Conservation (phyloP, 2,113 vertebrate species). For the Lampris incognitus region DNA sequence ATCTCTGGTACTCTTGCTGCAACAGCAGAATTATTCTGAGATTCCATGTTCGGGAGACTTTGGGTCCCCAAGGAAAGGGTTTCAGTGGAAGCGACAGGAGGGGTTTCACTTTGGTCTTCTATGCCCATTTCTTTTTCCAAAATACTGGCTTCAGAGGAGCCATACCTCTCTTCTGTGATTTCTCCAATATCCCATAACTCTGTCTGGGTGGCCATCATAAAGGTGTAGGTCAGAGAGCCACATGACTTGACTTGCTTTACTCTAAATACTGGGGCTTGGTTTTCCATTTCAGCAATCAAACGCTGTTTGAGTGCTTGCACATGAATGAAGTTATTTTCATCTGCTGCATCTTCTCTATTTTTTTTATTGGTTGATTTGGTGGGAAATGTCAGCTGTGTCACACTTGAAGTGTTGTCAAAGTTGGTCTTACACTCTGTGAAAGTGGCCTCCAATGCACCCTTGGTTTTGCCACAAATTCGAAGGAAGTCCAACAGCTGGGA, state of each 20-base stretch:
- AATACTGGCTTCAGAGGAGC: not conserved
- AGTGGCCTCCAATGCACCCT: slow-evolving; percentile 27
- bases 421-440: slow-evolving; percentile 20
- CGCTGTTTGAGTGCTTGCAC: slow-evolving; percentile 14
- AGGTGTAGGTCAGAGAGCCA: slow-evolving; percentile 66
- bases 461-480: slow-evolving; percentile 50
- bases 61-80: not conserved
- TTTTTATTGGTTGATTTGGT: slow-evolving; percentile 29
- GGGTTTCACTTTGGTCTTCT: not conserved
- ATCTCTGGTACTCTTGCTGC: not conserved
- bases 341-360: not conserved
- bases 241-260: slow-evolving; percentile 53
- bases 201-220: slow-evolving; percentile 72
- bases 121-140: slow-evolving; percentile 4
- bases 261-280: slow-evolving; percentile 63
- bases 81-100: not conserved
- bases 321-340: not conserved
- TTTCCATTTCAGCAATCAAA: slow-evolving; percentile 19
- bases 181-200: slow-evolving; percentile 81
- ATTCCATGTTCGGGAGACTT: slow-evolving; percentile 1
- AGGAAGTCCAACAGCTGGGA: slow-evolving; percentile 76
- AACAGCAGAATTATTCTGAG: not conserved
- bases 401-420: not conserved
- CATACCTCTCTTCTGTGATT: slow-evolving; percentile 44
- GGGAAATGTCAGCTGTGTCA: not conserved